phyloP scores from a whole-genome alignment of 2,113 vertebrate genomes.

The Corythoichthys haematopterus region DNA sequence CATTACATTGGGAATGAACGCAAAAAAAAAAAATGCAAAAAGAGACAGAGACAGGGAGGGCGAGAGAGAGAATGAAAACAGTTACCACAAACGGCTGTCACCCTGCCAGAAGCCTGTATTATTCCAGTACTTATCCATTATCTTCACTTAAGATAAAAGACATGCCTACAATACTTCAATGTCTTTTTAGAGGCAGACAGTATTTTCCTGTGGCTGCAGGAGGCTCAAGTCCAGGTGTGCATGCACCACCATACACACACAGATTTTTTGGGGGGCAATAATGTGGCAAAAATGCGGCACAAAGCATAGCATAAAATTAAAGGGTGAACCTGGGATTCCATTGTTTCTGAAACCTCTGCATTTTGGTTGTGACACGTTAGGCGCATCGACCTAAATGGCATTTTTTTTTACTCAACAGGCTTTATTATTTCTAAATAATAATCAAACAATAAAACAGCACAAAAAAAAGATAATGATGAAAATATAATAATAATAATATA shows the following conservation, averaged over 20 bases:
- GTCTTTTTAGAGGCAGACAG: constrained; percentile 52
- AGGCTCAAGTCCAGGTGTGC: constrained; percentile 55
- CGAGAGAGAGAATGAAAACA: constrained; percentile 2
- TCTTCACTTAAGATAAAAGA: constrained; percentile 40
- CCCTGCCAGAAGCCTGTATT: constrained; percentile 46
- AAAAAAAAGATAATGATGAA: too few species aligned
- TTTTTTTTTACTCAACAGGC: too few species aligned
- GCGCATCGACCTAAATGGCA: too few species aligned
- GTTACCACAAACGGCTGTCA: constrained; percentile 53
- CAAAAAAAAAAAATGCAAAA: neutral
- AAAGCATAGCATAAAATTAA: neutral
- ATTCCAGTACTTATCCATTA: constrained; percentile 32
- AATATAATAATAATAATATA: too few species aligned
- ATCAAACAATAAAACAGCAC: too few species aligned
- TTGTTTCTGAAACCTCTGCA: too few species aligned
- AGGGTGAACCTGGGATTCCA: neutral
- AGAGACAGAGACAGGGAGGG: constrained; percentile 10
- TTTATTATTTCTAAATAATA: too few species aligned
- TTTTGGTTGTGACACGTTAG: too few species aligned
- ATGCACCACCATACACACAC: constrained; percentile 4
- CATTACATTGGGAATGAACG: constrained; percentile 2
- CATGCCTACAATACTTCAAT: constrained; percentile 42
- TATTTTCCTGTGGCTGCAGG: constrained; percentile 49
- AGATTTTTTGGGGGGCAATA: constrained; percentile 13
- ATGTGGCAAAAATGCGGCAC: constrained; percentile 8